These are phyloP conservation scores for Dreissena rostriformis DNA, from an alignment of 1,140 invertebrate genomes.

Conservation along the genomic window DNA sequence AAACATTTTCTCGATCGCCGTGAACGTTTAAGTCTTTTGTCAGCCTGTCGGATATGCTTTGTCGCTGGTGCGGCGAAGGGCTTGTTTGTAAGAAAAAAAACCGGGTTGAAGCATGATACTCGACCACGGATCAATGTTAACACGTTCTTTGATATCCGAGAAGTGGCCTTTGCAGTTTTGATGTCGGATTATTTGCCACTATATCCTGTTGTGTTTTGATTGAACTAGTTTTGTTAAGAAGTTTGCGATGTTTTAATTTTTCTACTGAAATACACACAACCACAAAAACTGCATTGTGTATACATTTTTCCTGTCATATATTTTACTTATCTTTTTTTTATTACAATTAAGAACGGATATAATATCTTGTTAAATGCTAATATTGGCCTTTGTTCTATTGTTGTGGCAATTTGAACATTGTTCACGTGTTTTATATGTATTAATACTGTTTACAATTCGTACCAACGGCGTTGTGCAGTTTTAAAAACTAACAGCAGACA, in stretches of 20 bases:
- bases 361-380: background rate
- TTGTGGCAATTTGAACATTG: no score
- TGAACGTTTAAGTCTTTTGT: background rate
- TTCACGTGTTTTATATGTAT: no score
- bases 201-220: no score
- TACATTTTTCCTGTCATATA: background rate
- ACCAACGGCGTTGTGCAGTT: no score
- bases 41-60: background rate
- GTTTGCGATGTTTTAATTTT: no score
- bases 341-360: background rate
- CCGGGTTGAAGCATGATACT: background rate
- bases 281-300: background rate
- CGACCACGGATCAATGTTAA: background rate
- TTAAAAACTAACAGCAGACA: no score
- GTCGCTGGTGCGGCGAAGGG: background rate
- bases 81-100: no score
- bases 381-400: no score
- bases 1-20: background rate
- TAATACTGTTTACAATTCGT: no score
- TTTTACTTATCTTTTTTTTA: background rate
- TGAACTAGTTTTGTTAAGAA: no score
- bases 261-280: background rate
- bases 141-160: background rate
- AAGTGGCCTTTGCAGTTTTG: background rate
- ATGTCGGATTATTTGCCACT: background rate